These are phyloP conservation scores for Bagarius yarrelli DNA, from an alignment of 2,113 vertebrate species.

Conservation along the genomic window DNA sequence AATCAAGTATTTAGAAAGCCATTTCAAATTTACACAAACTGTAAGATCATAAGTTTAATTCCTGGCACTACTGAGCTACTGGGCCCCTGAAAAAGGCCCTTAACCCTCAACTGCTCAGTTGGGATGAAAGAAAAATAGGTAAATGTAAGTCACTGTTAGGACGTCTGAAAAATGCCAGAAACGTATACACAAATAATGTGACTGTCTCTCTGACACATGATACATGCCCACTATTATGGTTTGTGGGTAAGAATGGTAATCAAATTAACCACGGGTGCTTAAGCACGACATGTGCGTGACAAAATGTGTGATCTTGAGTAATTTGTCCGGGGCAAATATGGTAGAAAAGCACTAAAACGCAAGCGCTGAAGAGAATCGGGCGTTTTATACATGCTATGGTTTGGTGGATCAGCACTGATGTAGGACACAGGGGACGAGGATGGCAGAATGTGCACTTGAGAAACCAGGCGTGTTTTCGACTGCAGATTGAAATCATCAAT, in stretches of 20 bases:
- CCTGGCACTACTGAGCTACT: too few relatives aligned
- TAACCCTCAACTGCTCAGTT: too few relatives aligned
- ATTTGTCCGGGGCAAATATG: background rate
- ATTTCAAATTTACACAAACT: background rate
- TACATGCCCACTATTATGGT: background rate
- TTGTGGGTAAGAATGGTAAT: background rate
- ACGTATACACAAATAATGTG: background rate
- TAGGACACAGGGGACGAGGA: conserved; percentile 6
- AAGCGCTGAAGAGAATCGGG: background rate
- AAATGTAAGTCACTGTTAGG: too few relatives aligned
- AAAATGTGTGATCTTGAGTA: background rate
- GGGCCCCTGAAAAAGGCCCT: too few relatives aligned
- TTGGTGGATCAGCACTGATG: background rate
- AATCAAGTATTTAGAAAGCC: background rate
- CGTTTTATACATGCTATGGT: background rate
- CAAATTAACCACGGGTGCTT: background rate
- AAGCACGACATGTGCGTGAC: background rate
- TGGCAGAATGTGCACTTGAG: background rate
- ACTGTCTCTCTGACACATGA: too few relatives aligned
- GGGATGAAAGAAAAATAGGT: too few relatives aligned
- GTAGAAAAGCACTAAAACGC: background rate
- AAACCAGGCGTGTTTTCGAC: conserved; percentile 22
- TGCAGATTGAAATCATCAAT: conserved; percentile 41
- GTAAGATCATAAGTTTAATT: background rate
- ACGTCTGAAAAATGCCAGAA: too few relatives aligned